Evolutionary conservation across 2,888 invertebrate species (phyloP).

Genomic region (Dorcus hopei): DNA sequence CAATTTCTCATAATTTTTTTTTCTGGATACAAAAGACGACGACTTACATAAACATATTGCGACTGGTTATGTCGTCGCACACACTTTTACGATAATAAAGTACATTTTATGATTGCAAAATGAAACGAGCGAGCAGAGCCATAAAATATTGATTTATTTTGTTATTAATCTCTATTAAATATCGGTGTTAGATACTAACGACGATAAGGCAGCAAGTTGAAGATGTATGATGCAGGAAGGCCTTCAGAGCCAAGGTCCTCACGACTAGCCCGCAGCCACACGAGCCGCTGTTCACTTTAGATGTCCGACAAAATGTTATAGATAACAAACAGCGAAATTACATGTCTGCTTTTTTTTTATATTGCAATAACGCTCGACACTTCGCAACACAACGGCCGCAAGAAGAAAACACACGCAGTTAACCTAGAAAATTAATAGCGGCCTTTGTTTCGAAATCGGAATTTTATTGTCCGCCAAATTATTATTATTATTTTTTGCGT

Average conservation of each 20-base stretch:
- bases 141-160: conserved; percentile 19
- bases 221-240: conserved; percentile 33
- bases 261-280: conserved; percentile 22
- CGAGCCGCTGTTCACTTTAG: conserved; percentile 20
- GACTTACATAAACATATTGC: too few species aligned
- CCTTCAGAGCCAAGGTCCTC: conserved; percentile 33
- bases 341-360: conserved; percentile 11
- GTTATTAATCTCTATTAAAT: conserved; percentile 19
- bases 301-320: conserved; percentile 24
- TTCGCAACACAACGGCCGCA: not conserved
- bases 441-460: too few species aligned
- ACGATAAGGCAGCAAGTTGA: conserved; percentile 21
- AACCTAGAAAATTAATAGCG: conserved; percentile 19
- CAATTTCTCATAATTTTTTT: too few species aligned
- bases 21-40: too few species aligned
- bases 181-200: conserved; percentile 20
- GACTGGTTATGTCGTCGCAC: too few species aligned
- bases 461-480: too few species aligned
- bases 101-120: not conserved
- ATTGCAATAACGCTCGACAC: not conserved
- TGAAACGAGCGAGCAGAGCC: conserved; percentile 4
- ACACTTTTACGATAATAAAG: too few species aligned
- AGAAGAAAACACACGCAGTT: conserved; percentile 10
- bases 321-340: conserved; percentile 22
- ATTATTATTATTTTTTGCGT: too few species aligned